These are phyloP conservation scores for Tachysurus fulvidraco DNA, from an alignment of 2,113 vertebrate species.

Conservation along the genomic window DNA sequence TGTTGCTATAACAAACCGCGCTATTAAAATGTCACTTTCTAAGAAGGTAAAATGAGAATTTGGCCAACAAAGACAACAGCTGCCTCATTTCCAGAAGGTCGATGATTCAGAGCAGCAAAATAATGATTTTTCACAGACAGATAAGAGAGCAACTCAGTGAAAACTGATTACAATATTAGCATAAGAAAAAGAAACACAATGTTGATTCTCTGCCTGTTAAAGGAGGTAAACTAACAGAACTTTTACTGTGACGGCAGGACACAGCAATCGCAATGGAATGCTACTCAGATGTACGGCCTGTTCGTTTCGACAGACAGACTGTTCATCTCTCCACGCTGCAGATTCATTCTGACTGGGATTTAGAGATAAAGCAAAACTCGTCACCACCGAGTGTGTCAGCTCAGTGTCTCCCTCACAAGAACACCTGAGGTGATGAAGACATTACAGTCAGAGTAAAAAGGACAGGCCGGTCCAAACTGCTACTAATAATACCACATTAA, in stretches of 20 bases:
- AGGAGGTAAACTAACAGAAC: not conserved
- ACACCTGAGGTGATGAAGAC: not conserved
- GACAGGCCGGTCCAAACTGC: not conserved
- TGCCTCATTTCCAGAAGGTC: conserved; percentile 43
- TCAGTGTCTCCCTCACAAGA: not conserved
- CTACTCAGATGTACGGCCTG: not conserved
- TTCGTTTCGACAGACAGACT: not conserved
- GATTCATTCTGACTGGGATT: not conserved
- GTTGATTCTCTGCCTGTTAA: not conserved
- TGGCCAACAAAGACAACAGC: conserved; percentile 45
- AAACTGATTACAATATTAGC: conserved; percentile 24
- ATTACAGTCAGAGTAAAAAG: not conserved
- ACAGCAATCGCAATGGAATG: not conserved
- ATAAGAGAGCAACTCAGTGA: conserved; percentile 15
- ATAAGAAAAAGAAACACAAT: not conserved
- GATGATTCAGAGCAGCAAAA: conserved; percentile 34
- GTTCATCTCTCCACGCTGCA: not conserved
- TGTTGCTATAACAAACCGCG: conserved; percentile 34
- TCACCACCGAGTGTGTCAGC: not conserved
- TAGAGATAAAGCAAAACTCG: not conserved
- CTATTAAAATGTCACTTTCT: conserved; percentile 36
- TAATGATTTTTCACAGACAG: conserved; percentile 32
- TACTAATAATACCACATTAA: not conserved
- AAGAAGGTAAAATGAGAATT: conserved; percentile 48
- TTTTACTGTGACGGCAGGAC: not conserved